Evolutionary conservation across 1,140 invertebrate genomes (phyloP).

Genomic region (Drosophila kepulauana): DNA sequence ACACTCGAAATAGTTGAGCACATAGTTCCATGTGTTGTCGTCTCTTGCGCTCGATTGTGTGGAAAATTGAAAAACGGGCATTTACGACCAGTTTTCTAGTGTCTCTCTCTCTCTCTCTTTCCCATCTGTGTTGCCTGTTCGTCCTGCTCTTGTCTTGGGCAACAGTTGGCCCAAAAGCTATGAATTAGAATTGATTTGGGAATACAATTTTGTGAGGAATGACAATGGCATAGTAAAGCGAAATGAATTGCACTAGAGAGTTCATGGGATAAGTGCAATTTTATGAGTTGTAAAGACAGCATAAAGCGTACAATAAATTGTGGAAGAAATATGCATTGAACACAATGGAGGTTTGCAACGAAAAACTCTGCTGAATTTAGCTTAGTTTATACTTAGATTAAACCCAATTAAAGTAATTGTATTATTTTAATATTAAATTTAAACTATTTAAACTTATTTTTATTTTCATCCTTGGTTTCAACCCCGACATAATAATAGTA

Average conservation of each 20-base stretch:
- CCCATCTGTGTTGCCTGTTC: neutral
- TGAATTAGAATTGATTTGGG: constrained; percentile 45
- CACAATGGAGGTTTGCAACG: neutral
- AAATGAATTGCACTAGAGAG: constrained; percentile 23
- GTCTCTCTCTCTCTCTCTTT: neutral
- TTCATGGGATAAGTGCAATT: constrained; percentile 14
- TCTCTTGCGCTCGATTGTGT: constrained; percentile 70
- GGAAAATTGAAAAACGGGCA: constrained; percentile 68
- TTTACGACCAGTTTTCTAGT: constrained; percentile 30
- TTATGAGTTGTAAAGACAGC: constrained; percentile 8
- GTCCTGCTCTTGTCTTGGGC: neutral
- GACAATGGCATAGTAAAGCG: neutral
- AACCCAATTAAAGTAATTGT: too few relatives aligned
- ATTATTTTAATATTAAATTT: too few relatives aligned
- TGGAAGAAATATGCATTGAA: neutral
- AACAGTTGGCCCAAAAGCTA: constrained; percentile 38
- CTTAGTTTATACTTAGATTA: too few relatives aligned
- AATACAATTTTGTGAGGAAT: constrained; percentile 7
- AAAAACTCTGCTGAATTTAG: too few relatives aligned
- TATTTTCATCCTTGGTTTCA: too few relatives aligned
- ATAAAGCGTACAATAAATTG: neutral
- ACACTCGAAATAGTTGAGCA: constrained; percentile 58
- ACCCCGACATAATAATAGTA: too few relatives aligned
- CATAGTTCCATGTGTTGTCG: constrained; percentile 69
- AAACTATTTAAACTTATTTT: too few relatives aligned